Percentiles rank a stretch among this genome's conserved stretches.
These are phyloP conservation scores for Tanypteryx hageni DNA, from an alignment of 2,888 invertebrate species.

Conservation along the genomic window DNA sequence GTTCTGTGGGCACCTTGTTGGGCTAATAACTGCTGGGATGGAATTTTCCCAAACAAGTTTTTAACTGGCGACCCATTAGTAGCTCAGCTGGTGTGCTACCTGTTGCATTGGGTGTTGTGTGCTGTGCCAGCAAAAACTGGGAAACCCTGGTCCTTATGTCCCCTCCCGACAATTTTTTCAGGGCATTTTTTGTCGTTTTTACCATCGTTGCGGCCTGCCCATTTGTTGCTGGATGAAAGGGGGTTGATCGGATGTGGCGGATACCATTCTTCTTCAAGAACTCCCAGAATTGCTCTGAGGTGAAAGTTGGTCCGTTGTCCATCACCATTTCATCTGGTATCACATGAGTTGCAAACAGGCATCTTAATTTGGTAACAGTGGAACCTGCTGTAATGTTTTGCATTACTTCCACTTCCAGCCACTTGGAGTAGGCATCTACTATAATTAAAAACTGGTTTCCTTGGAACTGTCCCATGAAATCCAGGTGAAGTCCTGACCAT, in stretches of 20 bases:
- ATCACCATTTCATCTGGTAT: not conserved
- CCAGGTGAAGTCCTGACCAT: not conserved
- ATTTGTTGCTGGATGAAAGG: not conserved
- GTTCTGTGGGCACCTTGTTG: no score
- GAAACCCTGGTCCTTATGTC: no score
- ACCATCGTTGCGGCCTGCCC: not conserved
- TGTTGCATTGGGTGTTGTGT: not conserved
- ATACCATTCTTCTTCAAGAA: not conserved
- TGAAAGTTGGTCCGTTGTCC: not conserved
- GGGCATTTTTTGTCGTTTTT: not conserved
- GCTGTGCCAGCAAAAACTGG: no score
- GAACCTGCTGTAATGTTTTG: not conserved
- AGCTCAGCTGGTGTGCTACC: not conserved
- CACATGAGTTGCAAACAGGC: not conserved
- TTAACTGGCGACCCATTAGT: not conserved
- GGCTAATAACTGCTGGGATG: no score
- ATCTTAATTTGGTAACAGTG: not conserved
- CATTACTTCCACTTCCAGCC: not conserved
- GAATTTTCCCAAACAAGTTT: not conserved
- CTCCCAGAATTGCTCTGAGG: not conserved
- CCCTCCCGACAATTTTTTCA: not conserved
- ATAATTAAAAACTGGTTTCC: not conserved
- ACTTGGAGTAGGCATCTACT: not conserved
- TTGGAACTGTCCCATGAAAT: not conserved
- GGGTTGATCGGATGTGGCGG: not conserved